Evolutionary conservation across 2,888 invertebrate species (phyloP).

Genomic region (Metallyticus violacea): DNA sequence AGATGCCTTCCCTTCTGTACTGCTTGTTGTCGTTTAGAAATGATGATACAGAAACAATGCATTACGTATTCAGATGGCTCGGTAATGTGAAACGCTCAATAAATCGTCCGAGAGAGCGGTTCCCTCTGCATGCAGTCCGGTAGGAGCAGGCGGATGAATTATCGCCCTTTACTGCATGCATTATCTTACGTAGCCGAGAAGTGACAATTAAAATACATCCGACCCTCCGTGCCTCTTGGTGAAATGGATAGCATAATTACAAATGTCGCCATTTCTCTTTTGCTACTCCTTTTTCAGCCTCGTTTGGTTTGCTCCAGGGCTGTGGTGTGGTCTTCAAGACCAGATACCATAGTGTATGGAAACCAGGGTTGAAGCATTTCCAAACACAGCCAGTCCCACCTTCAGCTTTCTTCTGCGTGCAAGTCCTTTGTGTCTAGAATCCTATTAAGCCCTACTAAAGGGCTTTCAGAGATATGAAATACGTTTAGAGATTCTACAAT

Average conservation of each 20-base stretch:
- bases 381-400: too few species aligned
- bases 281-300: not conserved
- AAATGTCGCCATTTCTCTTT: not conserved
- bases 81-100: not conserved
- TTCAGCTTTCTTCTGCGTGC: too few species aligned
- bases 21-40: not conserved
- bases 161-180: not conserved
- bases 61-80: not conserved
- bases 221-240: not conserved
- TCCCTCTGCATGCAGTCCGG: not conserved
- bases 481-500: too few species aligned
- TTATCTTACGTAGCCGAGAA: not conserved
- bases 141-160: not conserved
- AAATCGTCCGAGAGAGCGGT: not conserved
- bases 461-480: too few species aligned
- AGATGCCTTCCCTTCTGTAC: too few species aligned
- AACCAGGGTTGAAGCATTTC: too few species aligned
- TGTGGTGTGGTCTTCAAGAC: not conserved
- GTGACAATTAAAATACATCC: not conserved
- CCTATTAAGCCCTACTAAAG: too few species aligned
- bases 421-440: too few species aligned
- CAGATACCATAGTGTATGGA: not conserved
- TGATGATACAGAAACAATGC: not conserved
- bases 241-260: conserved; percentile 13
- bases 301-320: not conserved